A percentile compares a stretch with the other conserved stretches of the same genome.
Conservation (phyloP, 2,113 vertebrate species). For the Mesitornis unicolor region DNA sequence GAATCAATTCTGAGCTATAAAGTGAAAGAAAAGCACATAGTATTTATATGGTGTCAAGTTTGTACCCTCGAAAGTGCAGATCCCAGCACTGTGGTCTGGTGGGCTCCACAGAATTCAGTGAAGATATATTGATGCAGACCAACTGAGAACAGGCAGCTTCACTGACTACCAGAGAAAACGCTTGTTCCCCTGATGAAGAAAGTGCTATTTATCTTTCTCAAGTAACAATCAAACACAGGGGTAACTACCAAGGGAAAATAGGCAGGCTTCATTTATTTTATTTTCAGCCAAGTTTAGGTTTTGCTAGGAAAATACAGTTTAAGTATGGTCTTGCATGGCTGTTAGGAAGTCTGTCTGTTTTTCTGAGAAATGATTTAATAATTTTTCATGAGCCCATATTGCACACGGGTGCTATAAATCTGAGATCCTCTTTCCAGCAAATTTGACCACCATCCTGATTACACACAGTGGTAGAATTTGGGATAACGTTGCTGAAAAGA, state of each 20-base stretch:
- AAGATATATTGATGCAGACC: not conserved
- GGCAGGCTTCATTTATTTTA: not conserved
- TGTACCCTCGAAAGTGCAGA: constrained; percentile 29
- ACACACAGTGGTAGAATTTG: not conserved
- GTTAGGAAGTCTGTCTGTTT: not conserved
- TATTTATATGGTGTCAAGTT: constrained; percentile 26
- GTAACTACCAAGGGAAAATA: not conserved
- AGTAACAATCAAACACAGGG: not conserved
- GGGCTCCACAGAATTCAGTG: not conserved
- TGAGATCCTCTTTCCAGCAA: not conserved
- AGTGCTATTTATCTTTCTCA: not conserved
- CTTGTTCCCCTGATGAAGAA: not conserved
- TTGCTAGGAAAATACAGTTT: not conserved
- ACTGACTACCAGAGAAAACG: not conserved
- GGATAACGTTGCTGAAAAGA: not conserved
- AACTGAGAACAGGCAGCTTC: not conserved
- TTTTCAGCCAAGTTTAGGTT: not conserved
- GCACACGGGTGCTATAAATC: not conserved
- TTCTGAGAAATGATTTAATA: not conserved
- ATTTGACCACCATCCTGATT: not conserved
- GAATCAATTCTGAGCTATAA: constrained; percentile 23
- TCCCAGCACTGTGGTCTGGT: not conserved
- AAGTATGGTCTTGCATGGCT: not conserved
- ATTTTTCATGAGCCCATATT: not conserved
- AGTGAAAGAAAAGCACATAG: not conserved